Evolutionary conservation across 1,140 invertebrate species (phyloP), one percentile per base, ranked within the genome.

Genomic region (Drosophila elegans): DNA sequence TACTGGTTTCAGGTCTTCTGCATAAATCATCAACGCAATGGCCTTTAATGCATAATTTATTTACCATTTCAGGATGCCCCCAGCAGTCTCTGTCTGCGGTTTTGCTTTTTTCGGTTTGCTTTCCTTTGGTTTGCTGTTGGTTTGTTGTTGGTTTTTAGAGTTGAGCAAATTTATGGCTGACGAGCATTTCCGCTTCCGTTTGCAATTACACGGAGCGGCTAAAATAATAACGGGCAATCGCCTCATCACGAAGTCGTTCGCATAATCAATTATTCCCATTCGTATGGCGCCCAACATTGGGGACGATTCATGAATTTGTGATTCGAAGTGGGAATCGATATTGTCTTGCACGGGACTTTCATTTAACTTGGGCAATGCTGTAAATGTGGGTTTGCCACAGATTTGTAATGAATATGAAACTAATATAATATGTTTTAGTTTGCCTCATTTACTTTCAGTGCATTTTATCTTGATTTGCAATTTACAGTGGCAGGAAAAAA

Each of bases 21-120:
- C 74, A 82, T 82, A 82, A 81, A 81, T 82, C 79, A 82, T 82
- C 56, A 74, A 72, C 54, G 59, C 74, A 61, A 80, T 84, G 78
- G 66, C 44, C 46, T 78, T 82, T 83, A 62, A 75, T 84, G 76
- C 67, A 84, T 83, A 76, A 83, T 83, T 83, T 80, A 83, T 84
- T 63, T 76, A 72, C 44, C 53, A 10, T 57, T 72, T 48, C 66
- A 41, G 64, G 64, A 49, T 71, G 34, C 42, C 42, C 36, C 34
- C 52, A 46, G 42, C 61, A 75, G 60, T 75, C 55, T 71, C 45
- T 73, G 45, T 69, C 66, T 72, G 48, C 78, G 55, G 46, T 53
- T 49, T 61, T 11, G 16, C 54, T 53, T 54, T 38, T 78, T 6
- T n/a, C 41, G 25, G 9, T 36, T 61, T 54, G 9, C 34, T 38